These are phyloP conservation scores for Dinocampus coccinellae DNA, from an alignment of 2,888 invertebrate species.

Conservation along the genomic window DNA sequence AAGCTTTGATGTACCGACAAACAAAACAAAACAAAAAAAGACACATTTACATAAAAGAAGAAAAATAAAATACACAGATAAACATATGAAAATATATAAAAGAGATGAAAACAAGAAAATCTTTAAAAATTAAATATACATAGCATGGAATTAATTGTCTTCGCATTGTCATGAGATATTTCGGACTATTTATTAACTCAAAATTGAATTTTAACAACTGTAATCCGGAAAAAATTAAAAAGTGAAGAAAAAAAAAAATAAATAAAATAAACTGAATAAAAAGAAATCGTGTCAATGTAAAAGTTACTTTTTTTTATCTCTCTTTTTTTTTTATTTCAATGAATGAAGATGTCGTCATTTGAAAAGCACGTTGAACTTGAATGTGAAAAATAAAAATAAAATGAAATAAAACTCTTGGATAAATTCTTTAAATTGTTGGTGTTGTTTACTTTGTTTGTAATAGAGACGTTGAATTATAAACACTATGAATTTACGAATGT, in stretches of 20 bases:
- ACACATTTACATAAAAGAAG: neutral
- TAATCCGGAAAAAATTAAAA: too few species aligned
- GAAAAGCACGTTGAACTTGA: neutral
- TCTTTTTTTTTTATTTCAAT: neutral
- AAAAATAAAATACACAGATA: slow-evolving; percentile 4
- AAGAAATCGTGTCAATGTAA: too few species aligned
- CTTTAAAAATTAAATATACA: too few species aligned
- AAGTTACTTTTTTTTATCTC: neutral
- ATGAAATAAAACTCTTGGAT: neutral
- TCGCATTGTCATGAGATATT: too few species aligned
- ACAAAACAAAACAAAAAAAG: neutral
- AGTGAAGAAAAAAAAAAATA: too few species aligned
- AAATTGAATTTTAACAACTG: too few species aligned
- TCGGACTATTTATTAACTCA: too few species aligned
- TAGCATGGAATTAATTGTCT: too few species aligned
- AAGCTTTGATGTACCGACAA: slow-evolving; percentile 22
- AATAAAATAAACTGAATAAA: too few species aligned
- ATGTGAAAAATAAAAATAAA: too few species aligned
- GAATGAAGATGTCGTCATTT: neutral
- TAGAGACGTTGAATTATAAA: neutral
- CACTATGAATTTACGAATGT: neutral
- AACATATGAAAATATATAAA: too few species aligned
- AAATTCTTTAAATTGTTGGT: neutral
- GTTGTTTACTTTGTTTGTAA: neutral
- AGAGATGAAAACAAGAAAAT: too few species aligned